A percentile compares a stretch with the other conserved stretches of the same genome.
Evolutionary conservation across 2,113 vertebrate species (phyloP).

Genomic region (Mugil cephalus): DNA sequence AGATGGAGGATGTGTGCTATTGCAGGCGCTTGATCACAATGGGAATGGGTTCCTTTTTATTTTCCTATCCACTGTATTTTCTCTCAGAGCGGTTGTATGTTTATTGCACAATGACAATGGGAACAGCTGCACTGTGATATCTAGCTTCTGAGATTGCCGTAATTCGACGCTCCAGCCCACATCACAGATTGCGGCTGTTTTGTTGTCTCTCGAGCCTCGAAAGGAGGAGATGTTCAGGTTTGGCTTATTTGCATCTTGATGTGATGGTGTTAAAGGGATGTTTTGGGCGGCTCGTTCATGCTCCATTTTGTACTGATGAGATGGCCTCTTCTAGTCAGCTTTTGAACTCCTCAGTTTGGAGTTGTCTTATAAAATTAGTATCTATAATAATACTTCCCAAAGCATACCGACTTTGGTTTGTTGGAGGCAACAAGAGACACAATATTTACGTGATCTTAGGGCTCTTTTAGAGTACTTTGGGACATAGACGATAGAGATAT

Average conservation of each 20-base stretch:
- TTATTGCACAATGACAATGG: constrained; percentile 15
- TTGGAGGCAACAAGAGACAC: too few species aligned
- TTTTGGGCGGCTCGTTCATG: too few species aligned
- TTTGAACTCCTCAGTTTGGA: too few species aligned
- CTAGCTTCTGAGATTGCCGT: constrained; percentile 25
- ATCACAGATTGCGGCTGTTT: constrained; percentile 26
- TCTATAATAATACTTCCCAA: too few species aligned
- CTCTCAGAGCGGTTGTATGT: constrained; percentile 6
- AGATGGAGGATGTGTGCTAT: constrained; percentile 21
- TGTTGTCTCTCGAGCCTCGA: constrained; percentile 32
- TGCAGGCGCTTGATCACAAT: constrained; percentile 26
- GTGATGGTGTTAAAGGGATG: constrained; percentile 5
- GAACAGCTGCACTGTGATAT: constrained; percentile 45
- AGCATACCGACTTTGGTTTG: too few species aligned
- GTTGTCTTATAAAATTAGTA: too few species aligned
- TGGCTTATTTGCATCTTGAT: constrained; percentile 25
- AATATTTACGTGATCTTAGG: too few species aligned
- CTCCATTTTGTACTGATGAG: constrained; percentile 18
- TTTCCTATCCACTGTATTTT: constrained; percentile 9
- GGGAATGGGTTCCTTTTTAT: constrained; percentile 36
- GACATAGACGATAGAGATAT: too few species aligned
- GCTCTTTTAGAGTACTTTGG: too few species aligned
- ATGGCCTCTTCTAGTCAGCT: background rate
- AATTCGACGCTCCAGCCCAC: constrained; percentile 20
- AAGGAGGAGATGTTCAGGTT: constrained; percentile 9